These are phyloP conservation scores for Brachypalpus laphriformis DNA, from an alignment of 2,888 invertebrate species.

Conservation along the genomic window DNA sequence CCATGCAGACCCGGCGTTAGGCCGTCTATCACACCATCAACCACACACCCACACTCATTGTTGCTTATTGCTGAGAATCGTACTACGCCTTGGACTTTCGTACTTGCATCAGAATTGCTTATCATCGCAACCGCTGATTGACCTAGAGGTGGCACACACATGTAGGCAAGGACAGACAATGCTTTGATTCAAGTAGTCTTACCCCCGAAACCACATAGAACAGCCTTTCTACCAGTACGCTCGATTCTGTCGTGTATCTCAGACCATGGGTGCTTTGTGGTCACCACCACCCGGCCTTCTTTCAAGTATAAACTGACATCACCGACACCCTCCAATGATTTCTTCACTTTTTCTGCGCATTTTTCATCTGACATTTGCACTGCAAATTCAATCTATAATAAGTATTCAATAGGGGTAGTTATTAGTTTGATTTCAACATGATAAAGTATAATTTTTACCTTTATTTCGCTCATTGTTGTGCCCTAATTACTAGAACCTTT, in stretches of 20 bases:
- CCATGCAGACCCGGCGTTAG: constrained; percentile 85
- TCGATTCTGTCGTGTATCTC: constrained; percentile 83
- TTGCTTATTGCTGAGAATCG: constrained; percentile 85
- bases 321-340: constrained; percentile 82
- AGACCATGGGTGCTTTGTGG: constrained; percentile 81
- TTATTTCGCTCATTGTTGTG: constrained; percentile 55
- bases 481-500: background rate
- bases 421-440: background rate
- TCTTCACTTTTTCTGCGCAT: constrained; percentile 84
- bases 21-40: constrained; percentile 94
- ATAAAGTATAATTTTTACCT: constrained; percentile 18
- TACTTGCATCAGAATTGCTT: constrained; percentile 81
- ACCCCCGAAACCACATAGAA: constrained; percentile 92
- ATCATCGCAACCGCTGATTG: constrained; percentile 90
- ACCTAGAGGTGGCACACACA: constrained; percentile 38
- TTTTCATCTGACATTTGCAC: constrained; percentile 86
- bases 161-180: background rate
- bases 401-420: background rate
- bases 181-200: constrained; percentile 59
- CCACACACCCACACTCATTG: constrained; percentile 85
- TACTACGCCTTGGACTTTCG: constrained; percentile 88
- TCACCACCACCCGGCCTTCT: constrained; percentile 79
- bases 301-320: constrained; percentile 79
- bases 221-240: constrained; percentile 88
- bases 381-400: constrained; percentile 86